These are phyloP conservation scores for Anhinga anhinga DNA, from an alignment of 2,113 vertebrate species.

Conservation along the genomic window DNA sequence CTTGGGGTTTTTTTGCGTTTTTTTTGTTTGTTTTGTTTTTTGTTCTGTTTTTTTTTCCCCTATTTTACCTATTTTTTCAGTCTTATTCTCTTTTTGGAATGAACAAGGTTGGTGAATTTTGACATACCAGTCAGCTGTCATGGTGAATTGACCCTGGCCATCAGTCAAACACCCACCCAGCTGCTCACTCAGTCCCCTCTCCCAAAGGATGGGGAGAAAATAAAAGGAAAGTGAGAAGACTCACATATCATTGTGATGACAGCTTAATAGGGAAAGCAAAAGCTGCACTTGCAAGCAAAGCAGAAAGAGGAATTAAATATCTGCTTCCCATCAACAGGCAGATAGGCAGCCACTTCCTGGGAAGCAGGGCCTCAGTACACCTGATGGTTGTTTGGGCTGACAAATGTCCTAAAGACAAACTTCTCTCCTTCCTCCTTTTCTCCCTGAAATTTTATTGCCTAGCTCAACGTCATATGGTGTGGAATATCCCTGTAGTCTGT, in stretches of 20 bases:
- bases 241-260: neutral
- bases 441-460: neutral
- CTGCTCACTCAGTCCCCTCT: neutral
- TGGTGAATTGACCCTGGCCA: neutral
- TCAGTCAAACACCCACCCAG: neutral
- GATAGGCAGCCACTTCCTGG: neutral
- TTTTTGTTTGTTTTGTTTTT: too few relatives aligned
- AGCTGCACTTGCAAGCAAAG: neutral
- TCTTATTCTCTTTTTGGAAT: neutral
- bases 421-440: neutral
- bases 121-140: neutral
- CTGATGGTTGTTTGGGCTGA: neutral
- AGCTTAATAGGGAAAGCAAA: neutral
- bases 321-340: neutral
- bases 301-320: slow-evolving; percentile 31
- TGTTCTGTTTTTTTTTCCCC: too few relatives aligned
- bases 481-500: neutral
- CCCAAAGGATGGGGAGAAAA: neutral
- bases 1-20: neutral
- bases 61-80: neutral
- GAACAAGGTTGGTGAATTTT: neutral
- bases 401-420: neutral
- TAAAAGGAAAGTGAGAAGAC: neutral
- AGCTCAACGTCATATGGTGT: neutral
- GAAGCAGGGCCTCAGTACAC: neutral